Conservation (phyloP, 1,140 invertebrate species). For the Drosophila truncata region DNA sequence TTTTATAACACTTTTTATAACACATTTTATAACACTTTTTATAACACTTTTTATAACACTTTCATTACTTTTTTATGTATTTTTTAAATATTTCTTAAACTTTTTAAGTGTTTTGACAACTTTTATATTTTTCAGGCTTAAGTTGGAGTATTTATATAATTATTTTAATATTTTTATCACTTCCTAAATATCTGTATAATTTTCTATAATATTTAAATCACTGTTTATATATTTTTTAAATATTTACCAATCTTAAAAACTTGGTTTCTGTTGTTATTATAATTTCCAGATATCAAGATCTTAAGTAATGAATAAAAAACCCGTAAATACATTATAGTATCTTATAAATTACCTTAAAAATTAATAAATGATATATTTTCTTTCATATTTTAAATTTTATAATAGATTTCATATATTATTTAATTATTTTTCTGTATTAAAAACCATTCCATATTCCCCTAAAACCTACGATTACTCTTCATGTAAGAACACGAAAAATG, state of each 20-base stretch:
- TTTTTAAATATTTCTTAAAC: background rate
- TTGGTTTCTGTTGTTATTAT: background rate
- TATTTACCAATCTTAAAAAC: background rate
- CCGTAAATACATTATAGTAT: too few relatives aligned
- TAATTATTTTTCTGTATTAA: background rate
- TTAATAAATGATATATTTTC: background rate
- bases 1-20: background rate
- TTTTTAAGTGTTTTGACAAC: too few relatives aligned
- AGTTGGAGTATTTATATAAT: too few relatives aligned
- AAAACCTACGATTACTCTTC: too few relatives aligned
- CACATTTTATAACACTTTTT: background rate
- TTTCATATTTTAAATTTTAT: background rate
- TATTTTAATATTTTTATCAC: too few relatives aligned
- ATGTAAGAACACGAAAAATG: slow-evolving; percentile 39
- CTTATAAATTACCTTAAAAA: too few relatives aligned
- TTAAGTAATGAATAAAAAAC: background rate
- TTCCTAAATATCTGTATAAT: too few relatives aligned
- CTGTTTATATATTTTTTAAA: background rate
- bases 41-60: background rate
- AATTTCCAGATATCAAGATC: background rate
- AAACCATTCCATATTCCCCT: background rate
- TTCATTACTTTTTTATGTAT: too few relatives aligned
- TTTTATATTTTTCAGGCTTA: too few relatives aligned
- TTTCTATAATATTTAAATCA: too few relatives aligned
- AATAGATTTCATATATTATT: background rate